Evolutionary conservation across 2,888 invertebrate genomes (phyloP).

Genomic region (Trimorus sp.): DNA sequence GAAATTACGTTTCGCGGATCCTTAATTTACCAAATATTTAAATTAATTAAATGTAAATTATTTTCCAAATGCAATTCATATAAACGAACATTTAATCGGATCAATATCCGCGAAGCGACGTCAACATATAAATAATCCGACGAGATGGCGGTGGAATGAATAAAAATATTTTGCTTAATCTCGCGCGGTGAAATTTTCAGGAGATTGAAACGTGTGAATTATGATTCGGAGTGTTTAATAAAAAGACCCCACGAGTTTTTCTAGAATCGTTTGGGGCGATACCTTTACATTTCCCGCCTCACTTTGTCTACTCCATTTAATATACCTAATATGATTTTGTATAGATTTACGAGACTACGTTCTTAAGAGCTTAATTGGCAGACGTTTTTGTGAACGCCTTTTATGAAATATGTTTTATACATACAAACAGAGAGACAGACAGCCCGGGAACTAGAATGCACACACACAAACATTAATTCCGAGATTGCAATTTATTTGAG

Average conservation of each 20-base stretch:
- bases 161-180: neutral
- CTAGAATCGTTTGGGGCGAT: constrained; percentile 19
- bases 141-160: too few relatives aligned
- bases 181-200: neutral
- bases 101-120: too few relatives aligned
- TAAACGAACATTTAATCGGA: too few relatives aligned
- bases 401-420: constrained; percentile 47
- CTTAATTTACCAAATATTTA: too few relatives aligned
- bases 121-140: too few relatives aligned
- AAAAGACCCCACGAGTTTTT: constrained; percentile 32
- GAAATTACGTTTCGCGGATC: too few relatives aligned
- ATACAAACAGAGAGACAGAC: too few relatives aligned
- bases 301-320: constrained; percentile 46
- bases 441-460: too few relatives aligned
- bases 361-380: constrained; percentile 52
- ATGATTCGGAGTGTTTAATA: constrained; percentile 36
- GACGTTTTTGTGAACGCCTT: constrained; percentile 47
- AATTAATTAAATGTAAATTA: too few relatives aligned
- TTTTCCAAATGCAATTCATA: too few relatives aligned
- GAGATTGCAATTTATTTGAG: constrained; percentile 47
- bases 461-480: constrained; percentile 14
- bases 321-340: constrained; percentile 57
- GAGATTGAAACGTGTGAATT: constrained; percentile 32
- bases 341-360: constrained; percentile 54
- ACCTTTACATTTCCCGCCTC: constrained; percentile 34